A percentile compares a stretch with the other conserved stretches of the same genome.
Evolutionary conservation across 2,797 vertebrate genomes (phyloP).

Genomic region (Eutrigla gurnardus): DNA sequence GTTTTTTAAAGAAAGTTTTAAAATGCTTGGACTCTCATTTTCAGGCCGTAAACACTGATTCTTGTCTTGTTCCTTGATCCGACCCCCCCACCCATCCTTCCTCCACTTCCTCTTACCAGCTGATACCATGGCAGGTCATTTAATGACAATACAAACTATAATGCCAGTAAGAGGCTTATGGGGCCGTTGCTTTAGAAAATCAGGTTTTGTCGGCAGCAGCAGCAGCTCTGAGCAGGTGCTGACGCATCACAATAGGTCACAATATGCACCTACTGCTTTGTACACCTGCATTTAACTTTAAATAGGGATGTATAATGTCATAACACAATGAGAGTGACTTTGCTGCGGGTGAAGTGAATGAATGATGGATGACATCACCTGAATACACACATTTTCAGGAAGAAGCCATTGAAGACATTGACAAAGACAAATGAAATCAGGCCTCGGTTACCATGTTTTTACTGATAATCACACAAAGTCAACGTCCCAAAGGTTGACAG

Average conservation of each 20-base stretch:
- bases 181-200: constrained; percentile 26
- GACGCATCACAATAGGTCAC: neutral
- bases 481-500: neutral
- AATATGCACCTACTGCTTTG: neutral
- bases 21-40: neutral
- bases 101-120: constrained; percentile 17
- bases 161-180: constrained; percentile 46
- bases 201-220: constrained; percentile 21
- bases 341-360: neutral
- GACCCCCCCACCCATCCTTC: neutral
- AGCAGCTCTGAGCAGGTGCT: neutral
- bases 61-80: neutral
- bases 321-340: neutral
- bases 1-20: neutral
- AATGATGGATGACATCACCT: constrained; percentile 4
- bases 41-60: constrained; percentile 1
- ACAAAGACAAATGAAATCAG: no score
- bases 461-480: neutral
- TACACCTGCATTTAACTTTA: neutral
- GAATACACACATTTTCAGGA: neutral
- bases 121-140: constrained; percentile 30
- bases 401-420: neutral
- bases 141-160: constrained; percentile 29
- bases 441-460: neutral
- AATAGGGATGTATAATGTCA: neutral